Evolutionary conservation across 2,888 invertebrate genomes (phyloP), one percentile per base, ranked within the genome.

Genomic region (Pandemis corylana): DNA sequence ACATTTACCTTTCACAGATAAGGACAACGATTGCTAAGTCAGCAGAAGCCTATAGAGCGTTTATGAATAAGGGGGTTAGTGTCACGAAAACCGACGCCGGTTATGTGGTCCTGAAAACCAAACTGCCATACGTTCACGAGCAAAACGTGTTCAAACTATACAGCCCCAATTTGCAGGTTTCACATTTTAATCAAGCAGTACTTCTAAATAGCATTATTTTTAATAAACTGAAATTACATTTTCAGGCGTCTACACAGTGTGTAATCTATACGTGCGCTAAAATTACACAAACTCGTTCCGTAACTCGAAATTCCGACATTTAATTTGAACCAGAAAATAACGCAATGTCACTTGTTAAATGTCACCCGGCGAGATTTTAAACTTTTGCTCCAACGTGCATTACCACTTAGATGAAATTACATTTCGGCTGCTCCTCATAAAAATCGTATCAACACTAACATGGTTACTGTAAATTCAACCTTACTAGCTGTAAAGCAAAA

Each of bases 311-410:
- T 20, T 62, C 6, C 61, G 41, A n/a, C 41, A 62, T 36, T 41
- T n/a, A 62, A 62, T 62, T 64, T 64, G 20, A 59, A 7, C 15
- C 46, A 46, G 46, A 41, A 64, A 64, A 63, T 9, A 42, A 15
- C 5, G 20, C 44, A 20, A 44, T 44, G 42, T 13, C 63, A 64
- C 44, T 64, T 13, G 20, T 44, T 36, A 64, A 71, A 65, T 28
- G 65, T 71, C 51, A 28, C 62, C 20, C 20, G 9, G 5, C 56
- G 56, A 56, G 20, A 20, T 56, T 56, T 56, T 9, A 20, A 56
- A 59, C 53, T 59, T 59, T 59, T 59, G 12, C 59, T 20, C 28
- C 7, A 28, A 7, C 20, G 56, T 20, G 53, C n/a, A 20, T 56
- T 28, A 1, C 59, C 59, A 59, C 59, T 59, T 10, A 28, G 59